These are phyloP conservation scores for Cricetomys ansorgei DNA, from an alignment of 2,113 vertebrate genomes.

Conservation along the genomic window DNA sequence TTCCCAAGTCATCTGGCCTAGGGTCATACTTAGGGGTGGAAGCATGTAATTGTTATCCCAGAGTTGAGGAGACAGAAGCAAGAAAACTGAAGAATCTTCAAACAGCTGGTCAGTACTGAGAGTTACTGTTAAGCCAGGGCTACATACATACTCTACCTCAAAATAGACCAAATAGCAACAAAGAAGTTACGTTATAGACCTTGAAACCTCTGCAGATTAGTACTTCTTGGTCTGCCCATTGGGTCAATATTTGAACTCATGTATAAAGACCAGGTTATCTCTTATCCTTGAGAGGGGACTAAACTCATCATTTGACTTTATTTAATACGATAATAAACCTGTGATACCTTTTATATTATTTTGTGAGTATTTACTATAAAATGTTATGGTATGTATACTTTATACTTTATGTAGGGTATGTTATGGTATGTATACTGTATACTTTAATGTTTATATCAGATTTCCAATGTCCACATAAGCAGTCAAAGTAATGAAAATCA, in stretches of 20 bases:
- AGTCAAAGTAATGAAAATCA: background rate
- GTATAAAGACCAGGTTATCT: background rate
- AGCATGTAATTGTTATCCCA: background rate
- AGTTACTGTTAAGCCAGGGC: background rate
- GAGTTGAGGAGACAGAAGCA: background rate
- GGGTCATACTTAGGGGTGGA: background rate
- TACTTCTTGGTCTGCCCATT: background rate
- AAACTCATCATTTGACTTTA: background rate
- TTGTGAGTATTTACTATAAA: background rate
- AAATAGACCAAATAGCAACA: background rate
- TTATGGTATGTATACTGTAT: background rate
- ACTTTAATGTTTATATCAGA: background rate
- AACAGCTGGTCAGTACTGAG: background rate
- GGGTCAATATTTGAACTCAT: background rate
- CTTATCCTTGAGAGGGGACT: background rate
- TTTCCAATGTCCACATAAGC: background rate
- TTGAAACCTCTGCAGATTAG: background rate
- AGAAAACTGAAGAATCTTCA: no score
- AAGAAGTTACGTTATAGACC: accelerated
- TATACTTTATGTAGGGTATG: no score
- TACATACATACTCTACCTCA: background rate
- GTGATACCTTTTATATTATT: background rate
- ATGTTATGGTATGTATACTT: background rate
- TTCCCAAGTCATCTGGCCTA: background rate
- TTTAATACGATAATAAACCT: background rate